phyloP scores from a whole-genome alignment of 2,888 invertebrate genomes.

The Hoplodrina blanda region DNA sequence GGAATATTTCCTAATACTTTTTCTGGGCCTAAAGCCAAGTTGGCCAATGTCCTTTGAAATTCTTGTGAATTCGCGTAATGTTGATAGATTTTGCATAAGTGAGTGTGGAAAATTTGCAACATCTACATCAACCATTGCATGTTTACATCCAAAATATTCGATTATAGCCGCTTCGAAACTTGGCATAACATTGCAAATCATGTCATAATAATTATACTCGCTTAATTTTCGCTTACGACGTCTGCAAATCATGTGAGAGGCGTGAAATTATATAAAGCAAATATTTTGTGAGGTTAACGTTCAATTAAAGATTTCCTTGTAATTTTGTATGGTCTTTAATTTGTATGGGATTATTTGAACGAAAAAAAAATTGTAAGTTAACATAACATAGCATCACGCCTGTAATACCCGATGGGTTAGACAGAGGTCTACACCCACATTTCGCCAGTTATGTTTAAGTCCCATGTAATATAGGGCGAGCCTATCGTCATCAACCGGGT shows the following conservation, averaged over 20 bases:
- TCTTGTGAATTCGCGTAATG: neutral
- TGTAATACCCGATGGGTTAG: too few relatives aligned
- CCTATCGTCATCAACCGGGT: too few relatives aligned
- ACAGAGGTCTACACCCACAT: too few relatives aligned
- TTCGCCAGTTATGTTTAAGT: too few relatives aligned
- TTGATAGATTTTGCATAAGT: neutral
- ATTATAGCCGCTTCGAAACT: conserved; percentile 24
- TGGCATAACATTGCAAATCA: conserved; percentile 23
- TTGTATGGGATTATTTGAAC: neutral
- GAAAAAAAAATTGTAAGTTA: too few relatives aligned
- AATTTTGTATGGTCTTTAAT: neutral
- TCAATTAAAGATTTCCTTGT: neutral
- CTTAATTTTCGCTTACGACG: conserved; percentile 32
- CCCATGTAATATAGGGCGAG: too few relatives aligned
- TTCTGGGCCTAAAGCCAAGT: too few relatives aligned
- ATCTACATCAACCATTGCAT: conserved; percentile 9
- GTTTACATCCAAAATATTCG: conserved; percentile 14
- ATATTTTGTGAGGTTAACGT: neutral
- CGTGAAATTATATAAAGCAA: conserved; percentile 24
- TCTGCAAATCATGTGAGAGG: conserved; percentile 9
- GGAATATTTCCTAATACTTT: too few relatives aligned
- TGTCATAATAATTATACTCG: conserved; percentile 37
- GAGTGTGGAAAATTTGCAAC: conserved; percentile 4
- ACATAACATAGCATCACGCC: too few relatives aligned
- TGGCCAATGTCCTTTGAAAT: neutral